Evolutionary conservation across 2,113 vertebrate species (phyloP), one percentile per base, ranked within the genome.

Genomic region (Saiga tatarica): DNA sequence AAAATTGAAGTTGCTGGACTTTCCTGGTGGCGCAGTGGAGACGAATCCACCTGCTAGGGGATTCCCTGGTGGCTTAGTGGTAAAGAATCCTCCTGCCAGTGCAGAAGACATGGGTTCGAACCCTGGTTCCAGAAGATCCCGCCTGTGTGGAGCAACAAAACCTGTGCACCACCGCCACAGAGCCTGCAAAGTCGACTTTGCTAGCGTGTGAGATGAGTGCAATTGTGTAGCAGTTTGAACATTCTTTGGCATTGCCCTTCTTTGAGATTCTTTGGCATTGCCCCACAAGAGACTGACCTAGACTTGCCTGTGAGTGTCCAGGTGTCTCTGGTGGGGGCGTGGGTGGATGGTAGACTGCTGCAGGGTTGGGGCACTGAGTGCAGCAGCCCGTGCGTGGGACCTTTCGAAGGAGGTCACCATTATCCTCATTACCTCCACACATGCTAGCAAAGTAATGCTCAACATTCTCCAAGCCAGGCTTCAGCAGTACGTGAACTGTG

Each of bases 1-100:
- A 83, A 92, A 91, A 82, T 64, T 91, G 57, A 60, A 88, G 16
- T 59, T 95, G 64, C 52, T 93, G 39, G 36, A 76, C 39, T 42
- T 76, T 42, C 12, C 23, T 42, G 71, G 71, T 76, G 71, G 23
- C 1, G 1, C 39, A 26, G 12, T 76, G 36, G 36, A 42, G 42
- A 76, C 42, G 71, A 42, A 76, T 26, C 36, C 23, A 14, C 71
- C 71, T 42, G 39, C n/a, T 10, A 39, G n/a, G 39, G 36, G 28
- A 23, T 42, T 76, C 23, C 23, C 71, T 76, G 71, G 39, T 42
- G 71, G 23, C 71, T 39, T 42, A 42, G 39, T 76, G 71, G 71
- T 26, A 42, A 42, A 76, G 36, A 76, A 26, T 76, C 71, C 71
- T 3, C 71, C 39, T 42, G 71, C 71, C 39, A 76, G 42, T 42